Evolutionary conservation across 2,888 invertebrate genomes (phyloP), one percentile per base, ranked within the genome.

Genomic region (Drosophila prostipennis): DNA sequence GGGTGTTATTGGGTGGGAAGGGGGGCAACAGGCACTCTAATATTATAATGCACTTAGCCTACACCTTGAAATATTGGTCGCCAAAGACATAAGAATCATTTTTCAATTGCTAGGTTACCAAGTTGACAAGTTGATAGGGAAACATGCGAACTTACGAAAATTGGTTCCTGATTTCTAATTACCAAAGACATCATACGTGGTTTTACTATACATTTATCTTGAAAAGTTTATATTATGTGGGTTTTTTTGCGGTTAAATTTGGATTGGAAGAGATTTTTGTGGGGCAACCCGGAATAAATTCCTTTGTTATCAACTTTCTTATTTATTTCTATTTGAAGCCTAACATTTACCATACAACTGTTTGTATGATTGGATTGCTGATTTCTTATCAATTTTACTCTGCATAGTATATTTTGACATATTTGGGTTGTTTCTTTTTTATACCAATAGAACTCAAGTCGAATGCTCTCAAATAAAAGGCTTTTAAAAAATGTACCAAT

Each of bases 1-100:
- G 14, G 43, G 14, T 3, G n/a, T 10, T 10, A 14, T 23, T 19
- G 7, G n/a, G 34, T 11, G 23, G 39, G 26, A 10, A 2, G 3
- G 11, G 42, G 13, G n/a, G 40, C 0, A 34, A 37, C 36, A 26
- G 45, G 34, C 52, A 71, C 63, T 71, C 52, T 13, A 56, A 72
- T 52, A 71, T 63, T 71, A 71, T 72, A 71, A 71, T 71, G 63
- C 73, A 63, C 55, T 46, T 71, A 56, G 43, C 45, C 70, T 52
- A 72, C 72, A 72, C 71, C 72, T 72, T 71, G 71, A 71, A 71
- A 61, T 46, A 39, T 43, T 32, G 43, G 14, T 10, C 19, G 32
- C 13, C 16, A 37, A 16, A 43, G 63, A 42, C 39, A 48, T 13
- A 46, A 13, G 36, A 58, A 7, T 11, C 11, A 16, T 16, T 16